Percentiles rank a stretch among this genome's conserved stretches.
Conservation (phyloP, 2,888 invertebrate genomes). For the Chymomyza caudatula region DNA sequence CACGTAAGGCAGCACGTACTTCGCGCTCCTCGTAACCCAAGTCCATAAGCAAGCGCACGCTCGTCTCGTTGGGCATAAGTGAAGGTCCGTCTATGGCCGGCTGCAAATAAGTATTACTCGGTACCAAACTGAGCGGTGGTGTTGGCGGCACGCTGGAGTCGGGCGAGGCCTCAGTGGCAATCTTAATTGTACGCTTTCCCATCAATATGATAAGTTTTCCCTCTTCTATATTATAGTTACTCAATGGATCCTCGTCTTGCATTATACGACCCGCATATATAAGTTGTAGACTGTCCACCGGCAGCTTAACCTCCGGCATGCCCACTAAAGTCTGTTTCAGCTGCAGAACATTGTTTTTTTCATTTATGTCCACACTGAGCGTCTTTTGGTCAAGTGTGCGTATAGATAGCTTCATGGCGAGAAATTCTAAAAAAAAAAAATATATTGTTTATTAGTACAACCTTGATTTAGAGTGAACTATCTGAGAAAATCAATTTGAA, state of each 20-base stretch:
- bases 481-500: no score
- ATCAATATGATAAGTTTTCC: slow-evolving; percentile 98
- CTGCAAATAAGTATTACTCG: not conserved
- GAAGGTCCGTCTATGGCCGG: no score
- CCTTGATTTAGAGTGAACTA: no score
- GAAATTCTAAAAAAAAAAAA: not conserved
- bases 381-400: slow-evolving; percentile 96
- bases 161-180: not conserved
- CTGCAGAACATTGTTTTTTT: slow-evolving; percentile 89
- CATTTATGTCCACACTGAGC: slow-evolving; percentile 92
- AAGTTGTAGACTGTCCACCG: slow-evolving; percentile 92
- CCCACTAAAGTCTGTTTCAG: slow-evolving; percentile 83
- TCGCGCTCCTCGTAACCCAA: slow-evolving; percentile 93
- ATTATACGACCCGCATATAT: slow-evolving; percentile 97
- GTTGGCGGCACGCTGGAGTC: slow-evolving; percentile 7
- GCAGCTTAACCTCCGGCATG: slow-evolving; percentile 71
- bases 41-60: slow-evolving; percentile 57
- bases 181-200: slow-evolving; percentile 79
- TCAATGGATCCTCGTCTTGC: slow-evolving; percentile 88
- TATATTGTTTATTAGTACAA: no score
- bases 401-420: slow-evolving; percentile 83
- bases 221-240: slow-evolving; percentile 94
- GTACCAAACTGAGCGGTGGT: slow-evolving; percentile 25
- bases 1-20: slow-evolving; percentile 93
- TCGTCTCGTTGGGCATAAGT: slow-evolving; percentile 44